Conservation (phyloP, 1,140 invertebrate genomes). For the Drosophila ercepeae region DNA sequence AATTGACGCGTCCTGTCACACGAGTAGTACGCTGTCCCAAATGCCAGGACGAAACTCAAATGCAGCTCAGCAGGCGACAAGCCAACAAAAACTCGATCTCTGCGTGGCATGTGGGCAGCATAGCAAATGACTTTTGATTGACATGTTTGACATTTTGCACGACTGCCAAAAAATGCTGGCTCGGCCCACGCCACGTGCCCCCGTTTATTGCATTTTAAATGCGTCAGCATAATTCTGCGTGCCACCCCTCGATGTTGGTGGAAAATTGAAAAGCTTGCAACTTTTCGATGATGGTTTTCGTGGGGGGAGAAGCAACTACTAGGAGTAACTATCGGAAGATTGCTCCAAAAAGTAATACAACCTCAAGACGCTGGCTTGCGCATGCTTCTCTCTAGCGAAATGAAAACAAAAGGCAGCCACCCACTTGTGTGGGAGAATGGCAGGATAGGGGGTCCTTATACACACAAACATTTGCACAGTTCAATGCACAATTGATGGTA, state of each 20-base stretch:
- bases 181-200: constrained; percentile 21
- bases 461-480: constrained; percentile 65
- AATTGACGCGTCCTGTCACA: constrained; percentile 56
- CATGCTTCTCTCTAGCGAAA: constrained; percentile 23
- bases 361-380: constrained; percentile 28
- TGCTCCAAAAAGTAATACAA: constrained; percentile 27
- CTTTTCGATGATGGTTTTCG: constrained; percentile 12
- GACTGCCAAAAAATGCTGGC: constrained; percentile 71
- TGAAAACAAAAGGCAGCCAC: constrained; percentile 25
- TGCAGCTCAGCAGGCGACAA: constrained; percentile 45
- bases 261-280: constrained; percentile 53
- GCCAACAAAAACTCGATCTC: constrained; percentile 52
- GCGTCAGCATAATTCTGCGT: constrained; percentile 74
- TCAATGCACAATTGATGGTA: constrained; percentile 73
- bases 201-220: constrained; percentile 73
- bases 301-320: constrained; percentile 5
- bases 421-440: neutral
- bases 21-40: constrained; percentile 6
- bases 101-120: constrained; percentile 46
- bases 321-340: constrained; percentile 32
- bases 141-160: constrained; percentile 80
- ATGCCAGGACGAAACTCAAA: constrained; percentile 11
- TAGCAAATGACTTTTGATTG: constrained; percentile 79
- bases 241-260: constrained; percentile 12
- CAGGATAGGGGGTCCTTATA: constrained; percentile 9